A percentile compares a stretch with the other conserved stretches of the same genome.
phyloP scores from a whole-genome alignment of 2,797 vertebrate species.

The Aeoliscus strigatus region DNA sequence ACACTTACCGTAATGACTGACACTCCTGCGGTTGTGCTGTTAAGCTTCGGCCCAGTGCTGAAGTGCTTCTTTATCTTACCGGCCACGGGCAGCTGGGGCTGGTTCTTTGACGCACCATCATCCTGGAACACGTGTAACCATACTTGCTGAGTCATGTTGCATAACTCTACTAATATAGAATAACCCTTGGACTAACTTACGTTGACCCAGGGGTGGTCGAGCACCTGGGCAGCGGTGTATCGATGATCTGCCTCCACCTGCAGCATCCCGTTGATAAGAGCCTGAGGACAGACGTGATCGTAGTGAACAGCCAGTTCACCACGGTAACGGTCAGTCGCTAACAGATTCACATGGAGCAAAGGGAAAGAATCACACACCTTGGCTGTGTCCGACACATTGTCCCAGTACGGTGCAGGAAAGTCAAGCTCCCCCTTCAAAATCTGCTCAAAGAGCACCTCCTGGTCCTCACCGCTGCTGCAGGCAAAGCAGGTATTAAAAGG shows the following conservation, averaged over 20 bases:
- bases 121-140: constrained; percentile 77
- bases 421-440: constrained; percentile 89
- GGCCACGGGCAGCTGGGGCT: constrained; percentile 91
- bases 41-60: constrained; percentile 86
- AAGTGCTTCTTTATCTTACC: constrained; percentile 98
- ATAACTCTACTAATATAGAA: too few relatives aligned
- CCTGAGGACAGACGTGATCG: constrained; percentile 65
- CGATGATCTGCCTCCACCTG: constrained; percentile 86
- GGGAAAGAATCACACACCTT: constrained; percentile 75
- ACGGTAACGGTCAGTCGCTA: constrained; percentile 8
- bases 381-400: constrained; percentile 88
- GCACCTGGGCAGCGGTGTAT: constrained; percentile 88
- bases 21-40: constrained; percentile 89
- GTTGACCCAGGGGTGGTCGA: constrained; percentile 94
- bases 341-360: constrained; percentile 2
- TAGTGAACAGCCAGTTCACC: not conserved
- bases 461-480: constrained; percentile 83
- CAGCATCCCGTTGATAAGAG: constrained; percentile 91
- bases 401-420: constrained; percentile 92
- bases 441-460: constrained; percentile 91
- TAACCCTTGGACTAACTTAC: constrained; percentile 71
- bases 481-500: not conserved
- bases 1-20: constrained; percentile 93
- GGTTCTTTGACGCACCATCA: constrained; percentile 84
- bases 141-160: too few relatives aligned